Evolutionary conservation across 1,140 invertebrate species (phyloP).

Genomic region (Radopholus similis): DNA sequence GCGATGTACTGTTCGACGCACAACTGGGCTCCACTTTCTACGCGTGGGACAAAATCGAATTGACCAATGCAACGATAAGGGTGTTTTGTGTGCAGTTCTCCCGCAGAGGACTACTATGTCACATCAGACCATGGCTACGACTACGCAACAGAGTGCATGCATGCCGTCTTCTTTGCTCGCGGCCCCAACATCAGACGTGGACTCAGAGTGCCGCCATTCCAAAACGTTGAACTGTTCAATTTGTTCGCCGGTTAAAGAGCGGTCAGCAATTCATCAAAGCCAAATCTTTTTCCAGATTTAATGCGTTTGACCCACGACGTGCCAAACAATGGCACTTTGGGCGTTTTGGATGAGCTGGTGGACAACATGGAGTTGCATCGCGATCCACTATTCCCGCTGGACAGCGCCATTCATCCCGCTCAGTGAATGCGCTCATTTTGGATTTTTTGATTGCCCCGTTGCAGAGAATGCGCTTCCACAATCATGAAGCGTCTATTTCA

Average conservation of each 20-base stretch:
- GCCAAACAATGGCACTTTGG: constrained; percentile 47
- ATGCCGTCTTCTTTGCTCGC: constrained; percentile 50
- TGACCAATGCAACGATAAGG: background rate
- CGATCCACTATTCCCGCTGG: constrained; percentile 21
- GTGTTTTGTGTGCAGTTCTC: background rate
- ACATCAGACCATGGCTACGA: constrained; percentile 23
- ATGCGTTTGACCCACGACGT: constrained; percentile 37
- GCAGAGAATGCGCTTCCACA: background rate
- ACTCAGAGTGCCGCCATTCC: constrained; percentile 38
- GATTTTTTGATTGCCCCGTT: constrained; percentile 9
- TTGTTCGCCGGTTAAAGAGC: constrained; percentile 35
- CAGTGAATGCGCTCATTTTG: constrained; percentile 12
- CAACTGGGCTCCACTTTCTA: background rate
- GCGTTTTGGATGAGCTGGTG: background rate
- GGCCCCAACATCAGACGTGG: constrained; percentile 42
- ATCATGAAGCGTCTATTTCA: background rate
- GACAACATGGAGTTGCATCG: constrained; percentile 37
- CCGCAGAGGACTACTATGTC: background rate
- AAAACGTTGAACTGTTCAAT: constrained; percentile 52
- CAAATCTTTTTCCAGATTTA: constrained; percentile 30
- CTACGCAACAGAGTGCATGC: constrained; percentile 33
- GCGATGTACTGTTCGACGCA: constrained; percentile 14
- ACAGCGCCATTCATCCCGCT: constrained; percentile 21
- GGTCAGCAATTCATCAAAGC: background rate
- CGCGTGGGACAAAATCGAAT: background rate